Conservation (phyloP, 2,888 invertebrate genomes). For the Aphidoletes aphidimyza region DNA sequence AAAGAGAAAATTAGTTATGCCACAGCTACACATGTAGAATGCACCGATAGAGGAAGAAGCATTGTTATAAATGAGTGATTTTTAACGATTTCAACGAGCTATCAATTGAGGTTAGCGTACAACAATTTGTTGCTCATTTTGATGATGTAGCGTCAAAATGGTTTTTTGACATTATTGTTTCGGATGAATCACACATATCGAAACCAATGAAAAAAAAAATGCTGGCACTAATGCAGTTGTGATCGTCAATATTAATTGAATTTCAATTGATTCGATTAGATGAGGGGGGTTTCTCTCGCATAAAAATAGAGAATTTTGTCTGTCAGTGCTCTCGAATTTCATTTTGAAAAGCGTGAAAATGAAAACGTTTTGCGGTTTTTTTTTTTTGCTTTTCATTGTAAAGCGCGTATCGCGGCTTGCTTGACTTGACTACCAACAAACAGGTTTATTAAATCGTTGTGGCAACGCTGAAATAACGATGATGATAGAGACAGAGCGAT, state of each 20-base stretch:
- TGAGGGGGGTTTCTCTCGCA: too few species aligned
- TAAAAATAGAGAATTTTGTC: too few species aligned
- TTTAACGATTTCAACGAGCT: neutral
- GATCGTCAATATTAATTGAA: too few species aligned
- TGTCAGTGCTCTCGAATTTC: too few species aligned
- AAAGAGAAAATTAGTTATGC: neutral
- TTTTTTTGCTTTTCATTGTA: too few species aligned
- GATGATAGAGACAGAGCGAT: neutral
- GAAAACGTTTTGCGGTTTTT: conserved; percentile 35
- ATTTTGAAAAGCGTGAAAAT: conserved; percentile 47
- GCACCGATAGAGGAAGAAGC: conserved; percentile 4
- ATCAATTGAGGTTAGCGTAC: neutral
- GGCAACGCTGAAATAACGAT: conserved; percentile 12
- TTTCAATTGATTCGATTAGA: too few species aligned
- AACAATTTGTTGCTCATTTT: conserved; percentile 12
- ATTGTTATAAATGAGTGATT: neutral
- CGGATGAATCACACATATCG: too few species aligned
- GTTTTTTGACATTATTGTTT: neutral
- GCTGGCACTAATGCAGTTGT: too few species aligned
- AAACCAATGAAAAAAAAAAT: too few species aligned
- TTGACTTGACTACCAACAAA: conserved; percentile 34
- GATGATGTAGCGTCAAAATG: neutral
- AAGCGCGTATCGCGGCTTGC: neutral
- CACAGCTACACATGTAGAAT: neutral
- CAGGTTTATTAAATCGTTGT: conserved; percentile 51